These are phyloP conservation scores for Atrina japonica DNA, from an alignment of 2,888 invertebrate genomes.

Conservation along the genomic window DNA sequence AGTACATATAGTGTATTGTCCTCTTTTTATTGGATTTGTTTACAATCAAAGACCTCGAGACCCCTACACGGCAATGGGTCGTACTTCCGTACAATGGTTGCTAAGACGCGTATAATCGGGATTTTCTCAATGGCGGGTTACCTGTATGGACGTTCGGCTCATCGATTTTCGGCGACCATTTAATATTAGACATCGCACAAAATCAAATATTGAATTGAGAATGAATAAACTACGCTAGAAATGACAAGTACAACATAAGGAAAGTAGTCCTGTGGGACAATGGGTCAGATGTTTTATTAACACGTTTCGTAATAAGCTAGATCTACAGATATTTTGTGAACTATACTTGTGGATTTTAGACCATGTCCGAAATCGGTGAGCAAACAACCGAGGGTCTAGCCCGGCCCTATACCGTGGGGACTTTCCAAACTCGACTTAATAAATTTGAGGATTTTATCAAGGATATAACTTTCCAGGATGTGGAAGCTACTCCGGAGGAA, in stretches of 20 bases:
- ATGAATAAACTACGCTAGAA: conserved; percentile 6
- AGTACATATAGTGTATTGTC: neutral
- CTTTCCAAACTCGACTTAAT: conserved; percentile 75
- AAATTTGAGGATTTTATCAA: conserved; percentile 77
- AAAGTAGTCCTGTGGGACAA: neutral
- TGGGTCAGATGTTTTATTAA: neutral
- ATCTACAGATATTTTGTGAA: neutral
- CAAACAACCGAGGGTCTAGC: conserved; percentile 58
- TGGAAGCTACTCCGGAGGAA: conserved; percentile 77
- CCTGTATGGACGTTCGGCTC: neutral
- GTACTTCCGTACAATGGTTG: conserved; percentile 31
- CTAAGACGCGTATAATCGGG: conserved; percentile 33
- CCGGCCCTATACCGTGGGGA: conserved; percentile 74
- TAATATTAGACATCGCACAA: neutral
- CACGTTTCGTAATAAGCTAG: neutral
- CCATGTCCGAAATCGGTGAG: conserved; percentile 51
- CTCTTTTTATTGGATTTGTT: neutral
- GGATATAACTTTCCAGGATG: conserved; percentile 75
- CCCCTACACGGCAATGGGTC: conserved; percentile 6
- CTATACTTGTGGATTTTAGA: neutral
- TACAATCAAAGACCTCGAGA: neutral
- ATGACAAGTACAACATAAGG: neutral
- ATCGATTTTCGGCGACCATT: neutral
- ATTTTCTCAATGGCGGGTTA: conserved; percentile 15
- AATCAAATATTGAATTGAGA: neutral